A percentile compares a stretch with the other conserved stretches of the same genome.
Evolutionary conservation across 1,140 invertebrate genomes (phyloP).

Genomic region (Batillaria attramentaria): DNA sequence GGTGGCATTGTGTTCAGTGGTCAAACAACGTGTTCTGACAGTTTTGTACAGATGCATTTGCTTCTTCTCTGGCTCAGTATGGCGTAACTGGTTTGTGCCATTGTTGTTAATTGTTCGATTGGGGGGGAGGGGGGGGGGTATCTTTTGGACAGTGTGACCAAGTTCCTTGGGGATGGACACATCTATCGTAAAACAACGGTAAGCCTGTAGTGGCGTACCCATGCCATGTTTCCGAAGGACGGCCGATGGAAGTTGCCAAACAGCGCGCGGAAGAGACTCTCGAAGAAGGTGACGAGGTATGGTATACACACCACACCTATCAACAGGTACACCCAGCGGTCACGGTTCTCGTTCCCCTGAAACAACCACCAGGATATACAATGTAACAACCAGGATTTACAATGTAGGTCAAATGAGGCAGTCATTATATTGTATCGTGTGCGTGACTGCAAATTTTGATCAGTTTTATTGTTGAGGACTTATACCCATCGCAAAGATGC

Average conservation of each 20-base stretch:
- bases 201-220: conserved; percentile 40
- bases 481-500: too few species aligned
- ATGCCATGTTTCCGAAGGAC: conserved; percentile 51
- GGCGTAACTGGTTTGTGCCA: neutral
- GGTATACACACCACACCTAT: conserved; percentile 50
- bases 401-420: too few species aligned
- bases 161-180: neutral
- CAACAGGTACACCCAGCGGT: conserved; percentile 50
- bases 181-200: neutral
- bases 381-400: too few species aligned
- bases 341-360: conserved; percentile 51
- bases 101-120: too few species aligned
- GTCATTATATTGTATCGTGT: too few species aligned
- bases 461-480: too few species aligned
- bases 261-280: conserved; percentile 56
- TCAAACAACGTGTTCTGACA: neutral
- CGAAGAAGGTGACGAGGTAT: conserved; percentile 54
- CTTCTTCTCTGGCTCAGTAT: neutral
- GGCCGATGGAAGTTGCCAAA: conserved; percentile 61
- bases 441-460: too few species aligned
- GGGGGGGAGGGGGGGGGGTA: neutral
- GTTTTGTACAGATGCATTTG: neutral
- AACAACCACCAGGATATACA: too few species aligned
- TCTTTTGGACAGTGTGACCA: neutral
- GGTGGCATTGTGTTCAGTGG: too few species aligned